A percentile compares a stretch with the other conserved stretches of the same genome.
Evolutionary conservation across 2,113 vertebrate genomes (phyloP).

Genomic region (Istiophorus platypterus): DNA sequence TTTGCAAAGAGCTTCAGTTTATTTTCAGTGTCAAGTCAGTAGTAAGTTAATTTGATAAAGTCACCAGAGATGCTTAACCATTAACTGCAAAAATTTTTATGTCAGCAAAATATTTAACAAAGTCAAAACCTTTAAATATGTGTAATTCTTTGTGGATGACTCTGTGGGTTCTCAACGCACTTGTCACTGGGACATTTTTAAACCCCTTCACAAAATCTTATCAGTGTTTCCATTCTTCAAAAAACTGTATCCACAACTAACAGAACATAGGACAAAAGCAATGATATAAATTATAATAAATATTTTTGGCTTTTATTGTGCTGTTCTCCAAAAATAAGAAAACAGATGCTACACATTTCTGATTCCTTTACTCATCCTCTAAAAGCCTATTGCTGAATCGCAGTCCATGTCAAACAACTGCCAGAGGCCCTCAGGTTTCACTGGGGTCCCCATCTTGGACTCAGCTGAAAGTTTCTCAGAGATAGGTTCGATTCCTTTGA

Average conservation of each 20-base stretch:
- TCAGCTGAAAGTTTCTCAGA: constrained; percentile 44
- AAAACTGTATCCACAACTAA: constrained; percentile 2
- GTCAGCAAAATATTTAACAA: not conserved
- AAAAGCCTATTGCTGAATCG: constrained; percentile 62
- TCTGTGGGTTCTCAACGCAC: not conserved
- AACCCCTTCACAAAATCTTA: not conserved
- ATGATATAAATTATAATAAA: constrained; percentile 14
- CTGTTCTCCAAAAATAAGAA: not conserved
- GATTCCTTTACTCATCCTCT: constrained; percentile 4
- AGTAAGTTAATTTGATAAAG: not conserved
- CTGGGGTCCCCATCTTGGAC: constrained; percentile 14
- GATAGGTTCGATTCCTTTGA: constrained; percentile 42
- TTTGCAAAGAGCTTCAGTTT: constrained; percentile 1
- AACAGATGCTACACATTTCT: not conserved
- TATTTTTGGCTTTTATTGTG: not conserved
- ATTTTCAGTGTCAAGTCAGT: constrained; percentile 7
- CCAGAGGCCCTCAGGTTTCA: constrained; percentile 66
- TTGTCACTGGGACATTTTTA: not conserved
- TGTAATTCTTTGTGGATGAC: not conserved
- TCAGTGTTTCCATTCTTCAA: not conserved
- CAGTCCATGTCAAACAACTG: constrained; percentile 78
- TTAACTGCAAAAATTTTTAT: not conserved
- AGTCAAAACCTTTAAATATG: not conserved
- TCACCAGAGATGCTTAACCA: not conserved
- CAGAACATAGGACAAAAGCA: constrained; percentile 10